Evolutionary conservation across 2,888 invertebrate species (phyloP).

Genomic region (Mesorhabditis sp.): DNA sequence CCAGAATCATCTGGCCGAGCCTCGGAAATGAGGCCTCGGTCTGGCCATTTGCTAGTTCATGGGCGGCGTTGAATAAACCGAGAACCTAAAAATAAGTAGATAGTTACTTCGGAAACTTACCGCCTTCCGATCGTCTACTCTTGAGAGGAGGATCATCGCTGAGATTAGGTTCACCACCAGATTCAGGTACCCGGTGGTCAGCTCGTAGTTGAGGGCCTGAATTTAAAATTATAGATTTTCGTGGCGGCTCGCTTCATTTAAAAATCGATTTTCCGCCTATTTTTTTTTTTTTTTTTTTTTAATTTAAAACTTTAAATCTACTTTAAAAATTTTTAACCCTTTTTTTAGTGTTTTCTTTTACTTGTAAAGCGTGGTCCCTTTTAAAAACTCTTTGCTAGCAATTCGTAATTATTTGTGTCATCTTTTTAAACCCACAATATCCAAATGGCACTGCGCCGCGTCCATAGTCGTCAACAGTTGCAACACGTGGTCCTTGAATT

Average conservation of each 20-base stretch:
- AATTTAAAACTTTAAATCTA: background rate
- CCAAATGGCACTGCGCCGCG: constrained; percentile 87
- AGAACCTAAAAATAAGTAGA: constrained; percentile 61
- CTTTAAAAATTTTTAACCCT: background rate
- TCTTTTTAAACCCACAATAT: constrained; percentile 68
- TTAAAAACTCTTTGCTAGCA: too few relatives aligned
- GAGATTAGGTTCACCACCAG: constrained; percentile 88
- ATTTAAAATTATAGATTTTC: too few relatives aligned
- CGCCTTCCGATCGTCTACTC: constrained; percentile 97
- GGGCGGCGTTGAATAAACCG: constrained; percentile 93
- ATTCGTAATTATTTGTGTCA: background rate
- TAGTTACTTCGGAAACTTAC: too few relatives aligned
- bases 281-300: constrained; percentile 5
- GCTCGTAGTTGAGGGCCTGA: constrained; percentile 83
- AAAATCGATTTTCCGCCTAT: background rate
- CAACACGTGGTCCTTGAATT: constrained; percentile 75
- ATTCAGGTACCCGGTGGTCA: constrained; percentile 91
- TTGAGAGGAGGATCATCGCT: constrained; percentile 91
- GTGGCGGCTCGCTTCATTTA: too few relatives aligned
- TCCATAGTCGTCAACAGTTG: constrained; percentile 81
- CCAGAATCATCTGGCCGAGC: constrained; percentile 93
- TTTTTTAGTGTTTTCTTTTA: too few relatives aligned
- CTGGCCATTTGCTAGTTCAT: constrained; percentile 87
- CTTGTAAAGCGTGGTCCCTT: too few relatives aligned
- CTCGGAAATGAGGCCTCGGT: constrained; percentile 74